These are phyloP conservation scores for Dermolepida albohirtum DNA, from an alignment of 2,888 invertebrate genomes.

Conservation along the genomic window DNA sequence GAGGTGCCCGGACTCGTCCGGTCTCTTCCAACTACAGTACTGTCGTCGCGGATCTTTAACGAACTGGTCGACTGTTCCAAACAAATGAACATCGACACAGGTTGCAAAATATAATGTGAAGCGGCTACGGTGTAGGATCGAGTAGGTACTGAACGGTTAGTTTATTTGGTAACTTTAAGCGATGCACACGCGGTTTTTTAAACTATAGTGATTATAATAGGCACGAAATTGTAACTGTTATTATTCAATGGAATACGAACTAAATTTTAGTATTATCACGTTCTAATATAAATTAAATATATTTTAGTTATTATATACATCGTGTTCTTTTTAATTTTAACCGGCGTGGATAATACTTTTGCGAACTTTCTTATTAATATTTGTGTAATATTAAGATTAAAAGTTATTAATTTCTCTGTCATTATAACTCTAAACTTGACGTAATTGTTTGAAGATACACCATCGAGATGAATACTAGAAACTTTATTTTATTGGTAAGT, in stretches of 20 bases:
- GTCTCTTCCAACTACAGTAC: background rate
- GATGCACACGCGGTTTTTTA: slow-evolving; percentile 61
- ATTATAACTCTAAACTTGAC: background rate
- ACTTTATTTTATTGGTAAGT: slow-evolving; percentile 25
- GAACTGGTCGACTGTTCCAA: slow-evolving; percentile 18
- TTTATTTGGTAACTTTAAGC: slow-evolving; percentile 62
- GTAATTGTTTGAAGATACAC: slow-evolving; percentile 5
- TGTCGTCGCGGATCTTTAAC: slow-evolving; percentile 7
- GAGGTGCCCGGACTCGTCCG: too few relatives aligned
- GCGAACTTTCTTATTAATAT: background rate
- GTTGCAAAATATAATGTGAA: slow-evolving; percentile 56
- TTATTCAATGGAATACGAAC: background rate
- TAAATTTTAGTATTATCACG: too few relatives aligned
- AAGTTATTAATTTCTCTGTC: too few relatives aligned
- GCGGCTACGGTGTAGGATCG: slow-evolving; percentile 54
- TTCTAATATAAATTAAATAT: too few relatives aligned
- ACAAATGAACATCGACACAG: slow-evolving; percentile 41
- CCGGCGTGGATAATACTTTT: too few relatives aligned
- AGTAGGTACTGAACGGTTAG: slow-evolving; percentile 57
- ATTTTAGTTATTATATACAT: too few relatives aligned
- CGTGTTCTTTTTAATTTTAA: too few relatives aligned
- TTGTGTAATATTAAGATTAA: slow-evolving; percentile 3
- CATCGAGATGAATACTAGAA: slow-evolving; percentile 2
- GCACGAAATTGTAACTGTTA: slow-evolving; percentile 3
- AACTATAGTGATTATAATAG: slow-evolving; percentile 30